Percentiles rank a stretch among this genome's conserved stretches.
Conservation (phyloP, 2,888 invertebrate genomes). For the Altica lythri region DNA sequence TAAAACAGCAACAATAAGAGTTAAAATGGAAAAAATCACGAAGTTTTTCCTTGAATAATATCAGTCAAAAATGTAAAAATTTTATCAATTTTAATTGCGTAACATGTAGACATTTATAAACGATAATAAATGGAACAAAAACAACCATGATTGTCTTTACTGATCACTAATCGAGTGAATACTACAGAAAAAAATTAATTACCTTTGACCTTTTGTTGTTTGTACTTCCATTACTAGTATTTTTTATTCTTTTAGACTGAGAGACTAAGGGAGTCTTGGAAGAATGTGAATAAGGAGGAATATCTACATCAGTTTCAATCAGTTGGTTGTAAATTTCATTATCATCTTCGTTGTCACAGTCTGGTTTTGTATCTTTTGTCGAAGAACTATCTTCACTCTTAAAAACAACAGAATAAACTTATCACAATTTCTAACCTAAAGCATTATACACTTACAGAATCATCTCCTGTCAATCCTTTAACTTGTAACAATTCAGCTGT, state of each 20-base stretch:
- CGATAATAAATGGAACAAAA: too few relatives aligned
- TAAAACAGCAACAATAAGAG: too few relatives aligned
- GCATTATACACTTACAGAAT: conserved; percentile 51
- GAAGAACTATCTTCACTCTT: conserved; percentile 53
- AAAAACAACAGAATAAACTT: conserved; percentile 17
- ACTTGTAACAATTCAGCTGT: conserved; percentile 74
- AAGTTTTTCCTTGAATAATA: too few relatives aligned
- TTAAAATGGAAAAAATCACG: too few relatives aligned
- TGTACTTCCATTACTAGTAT: conserved; percentile 30
- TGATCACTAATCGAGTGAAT: too few relatives aligned
- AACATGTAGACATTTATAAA: too few relatives aligned
- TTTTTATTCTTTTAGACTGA: conserved; percentile 41
- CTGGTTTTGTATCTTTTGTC: conserved; percentile 52
- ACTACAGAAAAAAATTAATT: too few relatives aligned
- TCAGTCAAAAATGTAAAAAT: too few relatives aligned
- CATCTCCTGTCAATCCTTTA: conserved; percentile 67
- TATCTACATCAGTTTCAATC: conserved; percentile 48
- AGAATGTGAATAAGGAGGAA: conserved; percentile 36
- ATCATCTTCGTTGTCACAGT: conserved; percentile 50
- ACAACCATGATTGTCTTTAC: too few relatives aligned
- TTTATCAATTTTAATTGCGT: too few relatives aligned
- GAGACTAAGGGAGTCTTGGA: conserved; percentile 19
- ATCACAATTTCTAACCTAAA: not conserved
- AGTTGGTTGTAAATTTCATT: conserved; percentile 49
- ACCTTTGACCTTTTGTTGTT: conserved; percentile 44